These are phyloP conservation scores for Siniperca undulata DNA, from an alignment of 2,797 vertebrate genomes.

Conservation along the genomic window DNA sequence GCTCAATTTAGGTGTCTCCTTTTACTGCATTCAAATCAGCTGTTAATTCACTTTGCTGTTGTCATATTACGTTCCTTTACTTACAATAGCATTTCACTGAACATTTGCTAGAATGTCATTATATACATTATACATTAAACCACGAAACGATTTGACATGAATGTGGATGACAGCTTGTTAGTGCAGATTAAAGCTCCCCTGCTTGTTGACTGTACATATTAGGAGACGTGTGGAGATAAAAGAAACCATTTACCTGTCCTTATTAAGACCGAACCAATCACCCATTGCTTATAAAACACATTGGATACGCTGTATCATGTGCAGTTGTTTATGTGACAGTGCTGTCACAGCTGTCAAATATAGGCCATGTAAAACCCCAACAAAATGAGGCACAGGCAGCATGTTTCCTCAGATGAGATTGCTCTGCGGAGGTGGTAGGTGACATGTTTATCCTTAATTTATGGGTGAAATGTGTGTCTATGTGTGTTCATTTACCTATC, in stretches of 20 bases:
- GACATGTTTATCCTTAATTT: conserved; percentile 61
- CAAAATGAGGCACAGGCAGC: conserved; percentile 37
- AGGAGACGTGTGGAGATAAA: not conserved
- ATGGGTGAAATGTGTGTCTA: conserved; percentile 36
- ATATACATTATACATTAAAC: conserved; percentile 23
- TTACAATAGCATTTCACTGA: not conserved
- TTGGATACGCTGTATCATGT: conserved; percentile 23
- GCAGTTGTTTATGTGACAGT: conserved; percentile 50
- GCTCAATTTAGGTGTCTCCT: not conserved
- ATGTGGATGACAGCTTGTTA: conserved; percentile 36
- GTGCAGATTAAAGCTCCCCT: conserved; percentile 30
- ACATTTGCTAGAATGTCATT: not conserved
- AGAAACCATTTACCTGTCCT: conserved; percentile 30
- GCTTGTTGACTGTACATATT: conserved; percentile 10
- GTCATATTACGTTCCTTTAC: not conserved
- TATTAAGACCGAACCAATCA: conserved; percentile 26
- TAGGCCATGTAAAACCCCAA: conserved; percentile 34
- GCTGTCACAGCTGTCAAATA: conserved; percentile 53
- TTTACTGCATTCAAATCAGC: conserved; percentile 14
- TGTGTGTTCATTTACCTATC: conserved; percentile 21
- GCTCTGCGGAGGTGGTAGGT: conserved; percentile 47
- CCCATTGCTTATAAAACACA: conserved; percentile 19
- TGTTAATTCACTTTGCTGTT: conserved; percentile 15
- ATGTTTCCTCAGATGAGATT: conserved; percentile 34
- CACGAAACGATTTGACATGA: not conserved